Base-by-base conservation (phyloP, 2,113 vertebrate species). In the Garra rufa region DNA sequence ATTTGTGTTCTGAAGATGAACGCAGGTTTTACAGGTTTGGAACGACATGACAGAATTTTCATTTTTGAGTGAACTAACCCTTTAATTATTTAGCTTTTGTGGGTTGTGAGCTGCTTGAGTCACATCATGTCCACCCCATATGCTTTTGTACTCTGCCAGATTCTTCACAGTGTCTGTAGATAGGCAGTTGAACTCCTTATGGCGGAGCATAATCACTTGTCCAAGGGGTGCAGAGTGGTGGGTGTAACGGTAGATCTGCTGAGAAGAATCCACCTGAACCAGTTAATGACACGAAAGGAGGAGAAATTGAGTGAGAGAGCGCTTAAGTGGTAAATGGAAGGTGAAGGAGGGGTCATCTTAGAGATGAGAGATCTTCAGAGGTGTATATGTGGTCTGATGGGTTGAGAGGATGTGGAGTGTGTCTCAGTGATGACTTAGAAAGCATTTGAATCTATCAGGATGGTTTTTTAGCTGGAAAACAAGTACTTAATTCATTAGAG, bases 221-320 rank as follows among this genome's bases (percentile, higher is more conserved):
- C 65, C 19, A 41, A 69, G 19, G 61, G 14, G 43, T 26, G 70
- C 13, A 74, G 41, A 74, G 70, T 17, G 13, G 13, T 44, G 21
- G 70, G 69, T 71, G 69, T 41, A 46, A 46, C 1, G 5, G 19
- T 13, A n/a, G 41, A 74, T 74, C 13, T 46, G 43, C 2, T 44
- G 38, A 74, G 70, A n/a, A 75, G n/a, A 28, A 14, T 75, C 46
- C 7, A 50, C 15, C 46, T 75, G 21, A 44, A 46, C 10, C 41
- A 73, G 69, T 73, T 73, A 73, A 73, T 73, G 41, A 26, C 70
- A 73, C 3, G 4, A 75, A 75, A 19, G 43, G 44, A 50, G 73
- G 9, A 9, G 14, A 50, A 26, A 50, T 50, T 30, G 73, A 75
- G 26, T 1, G 44, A 73, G 41, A 73, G 44, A 75, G 44, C 9